A percentile compares a stretch with the other conserved stretches of the same genome.
Evolutionary conservation across 2,113 vertebrate species (phyloP).

Genomic region (Oncorhynchus clarkii): DNA sequence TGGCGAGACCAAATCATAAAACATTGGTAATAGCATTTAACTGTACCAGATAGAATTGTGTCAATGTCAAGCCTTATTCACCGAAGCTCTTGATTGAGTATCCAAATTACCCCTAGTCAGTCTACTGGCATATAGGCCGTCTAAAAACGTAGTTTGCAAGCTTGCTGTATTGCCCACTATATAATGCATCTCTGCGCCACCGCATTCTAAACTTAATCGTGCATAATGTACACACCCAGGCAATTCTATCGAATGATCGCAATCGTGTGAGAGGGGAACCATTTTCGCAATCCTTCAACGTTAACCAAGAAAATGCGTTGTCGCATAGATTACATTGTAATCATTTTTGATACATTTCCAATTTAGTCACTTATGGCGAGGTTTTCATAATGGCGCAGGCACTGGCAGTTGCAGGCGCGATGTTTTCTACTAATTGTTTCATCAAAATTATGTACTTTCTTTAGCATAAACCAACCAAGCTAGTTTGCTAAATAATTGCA

Average conservation of each 20-base stretch:
- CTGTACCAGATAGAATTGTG: neutral
- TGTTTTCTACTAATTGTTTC: slow-evolving; percentile 8
- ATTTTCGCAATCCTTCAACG: neutral
- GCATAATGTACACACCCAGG: slow-evolving; percentile 2
- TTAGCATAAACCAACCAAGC: too few relatives aligned
- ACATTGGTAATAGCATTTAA: too few relatives aligned
- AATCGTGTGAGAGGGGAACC: neutral
- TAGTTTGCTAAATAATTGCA: too few relatives aligned
- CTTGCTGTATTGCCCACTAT: neutral
- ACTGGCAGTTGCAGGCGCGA: slow-evolving; percentile 30
- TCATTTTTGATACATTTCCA: neutral
- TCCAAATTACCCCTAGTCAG: too few relatives aligned
- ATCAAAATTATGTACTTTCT: too few relatives aligned
- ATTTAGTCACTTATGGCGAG: slow-evolving; percentile 5
- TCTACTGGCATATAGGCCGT: neutral
- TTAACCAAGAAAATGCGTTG: neutral
- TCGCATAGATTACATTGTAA: neutral
- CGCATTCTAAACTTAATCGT: neutral
- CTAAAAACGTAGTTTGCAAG: neutral
- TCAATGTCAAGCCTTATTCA: neutral
- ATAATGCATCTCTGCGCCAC: neutral
- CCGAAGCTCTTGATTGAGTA: neutral
- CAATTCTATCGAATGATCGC: neutral
- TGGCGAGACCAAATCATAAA: too few relatives aligned
- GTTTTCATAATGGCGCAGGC: slow-evolving; percentile 23